Evolutionary conservation across 2,888 invertebrate species (phyloP).

Genomic region (Mythimna albipuncta): DNA sequence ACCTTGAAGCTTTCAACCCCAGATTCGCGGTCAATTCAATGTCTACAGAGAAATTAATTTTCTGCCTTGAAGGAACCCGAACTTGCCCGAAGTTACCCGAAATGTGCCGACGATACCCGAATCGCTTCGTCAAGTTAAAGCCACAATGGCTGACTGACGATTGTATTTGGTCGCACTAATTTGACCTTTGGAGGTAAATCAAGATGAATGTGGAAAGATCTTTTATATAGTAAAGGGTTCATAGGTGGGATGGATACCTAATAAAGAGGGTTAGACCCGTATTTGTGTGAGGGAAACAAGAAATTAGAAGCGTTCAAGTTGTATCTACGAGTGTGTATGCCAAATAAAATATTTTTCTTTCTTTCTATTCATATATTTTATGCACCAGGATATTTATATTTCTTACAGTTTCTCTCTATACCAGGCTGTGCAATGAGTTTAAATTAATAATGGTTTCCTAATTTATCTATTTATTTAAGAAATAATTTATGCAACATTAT

Average conservation of each 20-base stretch:
- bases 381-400: too few relatives aligned
- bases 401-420: too few relatives aligned
- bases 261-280: neutral
- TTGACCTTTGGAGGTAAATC: slow-evolving; percentile 21
- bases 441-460: too few relatives aligned
- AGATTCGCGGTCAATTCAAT: slow-evolving; percentile 47
- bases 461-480: too few relatives aligned
- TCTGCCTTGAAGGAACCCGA: slow-evolving; percentile 43
- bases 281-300: neutral
- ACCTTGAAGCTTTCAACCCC: slow-evolving; percentile 31
- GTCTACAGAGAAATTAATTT: slow-evolving; percentile 59
- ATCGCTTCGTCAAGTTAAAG: slow-evolving; percentile 6
- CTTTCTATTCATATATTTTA: too few relatives aligned
- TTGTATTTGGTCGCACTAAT: slow-evolving; percentile 46
- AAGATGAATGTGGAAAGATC: neutral
- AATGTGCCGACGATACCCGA: slow-evolving; percentile 13
- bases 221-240: slow-evolving; percentile 3
- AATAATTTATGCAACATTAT: too few relatives aligned
- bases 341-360: too few relatives aligned
- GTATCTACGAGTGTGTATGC: too few relatives aligned
- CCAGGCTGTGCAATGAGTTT: too few relatives aligned
- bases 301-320: neutral
- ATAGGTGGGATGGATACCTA: neutral
- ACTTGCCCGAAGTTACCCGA: slow-evolving; percentile 11
- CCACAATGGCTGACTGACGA: slow-evolving; percentile 36